Base-by-base conservation (phyloP, 2,113 vertebrate species). In the Cyprinodon brontotheroides region DNA sequence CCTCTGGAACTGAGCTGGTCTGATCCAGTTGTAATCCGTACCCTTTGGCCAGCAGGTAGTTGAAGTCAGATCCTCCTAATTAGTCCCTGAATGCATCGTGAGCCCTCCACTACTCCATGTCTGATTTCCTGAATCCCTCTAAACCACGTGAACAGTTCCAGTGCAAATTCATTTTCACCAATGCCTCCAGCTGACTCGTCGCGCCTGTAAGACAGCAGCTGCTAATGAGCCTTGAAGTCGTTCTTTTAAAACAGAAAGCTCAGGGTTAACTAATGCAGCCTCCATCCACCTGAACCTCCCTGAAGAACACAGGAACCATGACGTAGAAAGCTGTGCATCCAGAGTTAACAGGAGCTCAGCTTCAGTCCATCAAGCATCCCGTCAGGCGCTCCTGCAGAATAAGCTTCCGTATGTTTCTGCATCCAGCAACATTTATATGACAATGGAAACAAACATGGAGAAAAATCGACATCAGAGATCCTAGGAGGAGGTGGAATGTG, bases 121-220 rank as follows among this genome's bases (percentile, higher is more conserved):
- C 36, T 17, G 12, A 5, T 22, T 47, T 65, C 57, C 70, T 62
- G 59, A 53, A 38, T 22, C 73, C 9, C 68, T 37, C 57, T 4
- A 41, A 41, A 9, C 4, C 9, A 41, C 41, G 5, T 9, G 70
- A 20, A 84, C 50, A 11, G 36, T 81, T 86, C 72, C 85, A 66
- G 66, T 72, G 87, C 66, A 87, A 91, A 90, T 89, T 89, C 85
- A 89, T 89, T 87, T 89, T 68, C 72, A 75, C 40, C 76, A 45
- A 37, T 66, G 66, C 73, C 83, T 48, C 69, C 17, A 83, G 88
- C 79, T 82, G 90, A 90, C 86, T 86, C 68, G 69, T 75, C 90
- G 83, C 79, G 87, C 87, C 88, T 77, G 85, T 84, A 85, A 81
- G 77, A 57, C 39, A 61, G 3, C 29, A 10, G 65, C 78, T 53